A percentile compares a stretch with the other conserved stretches of the same genome.
Evolutionary conservation across 2,888 invertebrate species (phyloP).

Genomic region (Fragum sueziense): DNA sequence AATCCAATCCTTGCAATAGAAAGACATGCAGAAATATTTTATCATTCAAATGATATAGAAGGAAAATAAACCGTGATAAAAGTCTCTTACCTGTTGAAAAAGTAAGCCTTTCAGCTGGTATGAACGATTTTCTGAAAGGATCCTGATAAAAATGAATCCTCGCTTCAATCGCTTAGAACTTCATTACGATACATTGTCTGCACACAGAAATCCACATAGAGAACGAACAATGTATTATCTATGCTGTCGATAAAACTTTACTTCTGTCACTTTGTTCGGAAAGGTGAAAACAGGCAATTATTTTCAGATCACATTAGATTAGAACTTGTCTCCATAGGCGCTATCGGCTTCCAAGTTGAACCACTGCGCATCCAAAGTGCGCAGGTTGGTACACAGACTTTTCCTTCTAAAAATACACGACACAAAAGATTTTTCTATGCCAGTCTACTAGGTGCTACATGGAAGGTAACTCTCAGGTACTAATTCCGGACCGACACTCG

Average conservation of each 20-base stretch:
- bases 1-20: too few relatives aligned
- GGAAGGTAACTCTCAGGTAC: not conserved
- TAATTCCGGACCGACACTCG: too few relatives aligned
- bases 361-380: constrained; percentile 56
- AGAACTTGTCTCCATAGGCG: constrained; percentile 72
- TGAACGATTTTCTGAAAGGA: too few relatives aligned
- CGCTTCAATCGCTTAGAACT: not conserved
- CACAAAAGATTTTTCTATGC: not conserved
- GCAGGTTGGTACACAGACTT: constrained; percentile 41
- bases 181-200: not conserved
- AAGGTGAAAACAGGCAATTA: not conserved
- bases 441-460: not conserved
- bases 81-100: too few relatives aligned
- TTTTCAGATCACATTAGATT: not conserved
- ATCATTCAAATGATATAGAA: too few relatives aligned
- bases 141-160: too few relatives aligned
- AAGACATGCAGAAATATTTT: too few relatives aligned
- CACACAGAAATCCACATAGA: not conserved
- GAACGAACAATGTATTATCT: not conserved
- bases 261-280: not conserved
- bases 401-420: not conserved
- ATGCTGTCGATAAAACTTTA: not conserved
- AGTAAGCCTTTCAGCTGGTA: too few relatives aligned
- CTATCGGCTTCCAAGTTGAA: constrained; percentile 66
- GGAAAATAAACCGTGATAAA: too few relatives aligned